These are phyloP conservation scores for Chrysoperla carnea DNA, from an alignment of 1,140 invertebrate genomes.

Conservation along the genomic window DNA sequence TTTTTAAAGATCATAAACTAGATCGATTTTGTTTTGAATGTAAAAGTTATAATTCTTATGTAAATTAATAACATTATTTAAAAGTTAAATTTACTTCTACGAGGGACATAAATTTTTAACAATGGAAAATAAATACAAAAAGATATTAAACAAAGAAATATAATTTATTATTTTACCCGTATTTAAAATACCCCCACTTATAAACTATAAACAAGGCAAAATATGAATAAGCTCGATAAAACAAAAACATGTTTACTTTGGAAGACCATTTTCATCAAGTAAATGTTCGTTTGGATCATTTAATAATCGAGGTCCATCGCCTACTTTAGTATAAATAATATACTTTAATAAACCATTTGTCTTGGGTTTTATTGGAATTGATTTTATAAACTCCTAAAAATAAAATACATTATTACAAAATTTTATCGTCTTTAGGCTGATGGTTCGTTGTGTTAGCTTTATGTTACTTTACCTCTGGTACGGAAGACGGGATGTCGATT, in stretches of 20 bases:
- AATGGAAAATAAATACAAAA: too few relatives aligned
- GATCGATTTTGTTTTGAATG: too few relatives aligned
- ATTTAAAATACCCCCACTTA: too few relatives aligned
- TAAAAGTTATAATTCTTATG: too few relatives aligned
- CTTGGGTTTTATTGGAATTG: slow-evolving; percentile 24
- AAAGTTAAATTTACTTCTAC: too few relatives aligned
- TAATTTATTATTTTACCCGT: too few relatives aligned
- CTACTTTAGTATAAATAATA: slow-evolving; percentile 67
- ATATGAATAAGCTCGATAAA: too few relatives aligned
- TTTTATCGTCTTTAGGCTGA: slow-evolving; percentile 1
- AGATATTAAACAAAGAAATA: too few relatives aligned
- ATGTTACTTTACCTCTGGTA: slow-evolving; percentile 14
- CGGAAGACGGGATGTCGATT: slow-evolving; percentile 10
- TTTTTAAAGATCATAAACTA: too few relatives aligned
- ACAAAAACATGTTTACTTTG: not conserved
- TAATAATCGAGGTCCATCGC: slow-evolving; percentile 43
- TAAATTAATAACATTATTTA: too few relatives aligned
- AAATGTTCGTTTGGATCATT: slow-evolving; percentile 3
- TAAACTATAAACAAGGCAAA: too few relatives aligned
- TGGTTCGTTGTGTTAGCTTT: not conserved
- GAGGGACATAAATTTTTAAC: too few relatives aligned
- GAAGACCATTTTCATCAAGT: not conserved
- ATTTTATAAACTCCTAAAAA: slow-evolving; percentile 24
- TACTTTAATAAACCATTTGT: slow-evolving; percentile 49
- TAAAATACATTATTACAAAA: slow-evolving; percentile 1